Evolutionary conservation across 2,888 invertebrate species (phyloP).

Genomic region (Reticulitermes lucifugus): DNA sequence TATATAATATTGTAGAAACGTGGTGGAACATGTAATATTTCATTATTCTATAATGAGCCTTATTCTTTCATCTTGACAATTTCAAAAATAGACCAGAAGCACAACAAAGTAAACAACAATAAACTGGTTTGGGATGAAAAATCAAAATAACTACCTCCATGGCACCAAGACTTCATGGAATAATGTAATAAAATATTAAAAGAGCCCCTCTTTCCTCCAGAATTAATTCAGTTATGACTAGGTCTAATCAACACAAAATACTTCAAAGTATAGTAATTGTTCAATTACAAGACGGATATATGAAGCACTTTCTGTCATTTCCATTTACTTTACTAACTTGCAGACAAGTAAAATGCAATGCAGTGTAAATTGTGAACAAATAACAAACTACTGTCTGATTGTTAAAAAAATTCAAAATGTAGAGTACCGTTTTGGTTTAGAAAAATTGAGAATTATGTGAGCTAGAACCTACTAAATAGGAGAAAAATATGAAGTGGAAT

Average conservation of each 20-base stretch:
- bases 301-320: conserved; percentile 4
- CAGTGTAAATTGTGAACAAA: neutral
- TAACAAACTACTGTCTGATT: neutral
- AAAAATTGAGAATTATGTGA: neutral
- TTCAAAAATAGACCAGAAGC: neutral
- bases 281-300: neutral
- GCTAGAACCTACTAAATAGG: neutral
- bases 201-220: neutral
- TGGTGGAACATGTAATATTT: conserved; percentile 3
- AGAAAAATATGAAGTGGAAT: neutral
- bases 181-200: neutral
- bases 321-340: neutral
- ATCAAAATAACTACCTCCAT: neutral
- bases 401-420: neutral
- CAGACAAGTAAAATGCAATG: conserved; percentile 12
- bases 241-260: conserved; percentile 18
- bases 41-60: neutral
- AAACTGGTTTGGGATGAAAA: neutral
- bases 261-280: neutral
- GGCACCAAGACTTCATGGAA: conserved; percentile 21
- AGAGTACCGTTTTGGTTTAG: neutral
- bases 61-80: neutral
- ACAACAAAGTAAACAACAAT: neutral
- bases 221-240: conserved; percentile 23
- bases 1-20: conserved; percentile 28